These are phyloP conservation scores for Diachasmimorpha longicaudata DNA, from an alignment of 1,140 invertebrate species.

Conservation along the genomic window DNA sequence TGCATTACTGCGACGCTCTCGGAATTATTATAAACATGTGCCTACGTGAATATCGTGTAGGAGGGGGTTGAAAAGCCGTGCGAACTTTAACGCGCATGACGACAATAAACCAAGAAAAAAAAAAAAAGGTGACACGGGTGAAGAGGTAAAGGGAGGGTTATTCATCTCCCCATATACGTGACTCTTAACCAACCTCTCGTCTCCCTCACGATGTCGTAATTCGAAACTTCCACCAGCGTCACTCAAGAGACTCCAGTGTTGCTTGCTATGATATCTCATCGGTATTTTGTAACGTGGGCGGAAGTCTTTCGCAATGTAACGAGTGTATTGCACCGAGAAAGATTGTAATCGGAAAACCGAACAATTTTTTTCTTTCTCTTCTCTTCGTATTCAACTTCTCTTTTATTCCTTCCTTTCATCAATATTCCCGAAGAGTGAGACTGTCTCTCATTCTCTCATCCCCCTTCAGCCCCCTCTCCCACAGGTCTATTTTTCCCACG, in stretches of 20 bases:
- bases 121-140: neutral
- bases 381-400: neutral
- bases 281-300: slow-evolving; percentile 1
- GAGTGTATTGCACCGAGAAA: neutral
- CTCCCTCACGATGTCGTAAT: slow-evolving; percentile 4
- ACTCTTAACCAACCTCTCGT: neutral
- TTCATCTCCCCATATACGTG: slow-evolving; percentile 6
- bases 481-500: neutral
- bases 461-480: no score
- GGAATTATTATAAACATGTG: slow-evolving; percentile 53
- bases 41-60: slow-evolving; percentile 39
- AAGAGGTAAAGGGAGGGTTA: neutral
- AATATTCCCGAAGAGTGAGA: neutral
- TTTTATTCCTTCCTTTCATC: neutral
- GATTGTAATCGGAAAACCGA: slow-evolving; percentile 5
- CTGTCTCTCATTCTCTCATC: neutral
- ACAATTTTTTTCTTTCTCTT: neutral
- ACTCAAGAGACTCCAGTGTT: neutral
- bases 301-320: slow-evolving; percentile 8
- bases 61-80: neutral
- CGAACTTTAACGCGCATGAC: slow-evolving; percentile 6
- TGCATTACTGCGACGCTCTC: slow-evolving; percentile 44
- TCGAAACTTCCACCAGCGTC: slow-evolving; percentile 4
- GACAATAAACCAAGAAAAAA: neutral
- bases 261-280: neutral